Evolutionary conservation across 2,888 invertebrate genomes (phyloP).

Genomic region (Oxytorus armatus): DNA sequence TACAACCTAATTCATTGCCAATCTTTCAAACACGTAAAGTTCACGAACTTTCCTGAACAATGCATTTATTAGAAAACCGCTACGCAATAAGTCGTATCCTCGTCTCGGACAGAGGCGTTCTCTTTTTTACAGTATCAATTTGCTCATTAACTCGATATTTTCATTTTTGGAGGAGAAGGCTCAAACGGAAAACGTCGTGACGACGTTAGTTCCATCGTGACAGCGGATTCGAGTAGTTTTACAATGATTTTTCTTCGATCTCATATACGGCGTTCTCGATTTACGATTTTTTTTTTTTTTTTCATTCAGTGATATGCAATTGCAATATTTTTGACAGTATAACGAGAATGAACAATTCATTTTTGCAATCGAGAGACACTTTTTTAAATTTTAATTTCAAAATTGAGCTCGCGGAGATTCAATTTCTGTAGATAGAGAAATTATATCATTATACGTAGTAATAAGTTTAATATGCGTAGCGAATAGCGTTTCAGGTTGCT

Average conservation of each 20-base stretch:
- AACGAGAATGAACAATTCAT: no score
- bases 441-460: no score
- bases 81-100: no score
- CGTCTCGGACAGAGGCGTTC: no score
- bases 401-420: not conserved
- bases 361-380: no score
- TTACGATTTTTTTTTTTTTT: no score
- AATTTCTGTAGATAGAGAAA: no score
- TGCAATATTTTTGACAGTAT: no score
- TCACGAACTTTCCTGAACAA: slow-evolving; percentile 37
- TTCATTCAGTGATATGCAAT: no score
- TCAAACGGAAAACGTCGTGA: not conserved
- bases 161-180: not conserved
- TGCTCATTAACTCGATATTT: slow-evolving; percentile 30
- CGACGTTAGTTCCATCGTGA: slow-evolving; percentile 17
- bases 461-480: no score
- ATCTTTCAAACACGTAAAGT: slow-evolving; percentile 10
- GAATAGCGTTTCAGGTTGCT: no score
- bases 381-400: no score
- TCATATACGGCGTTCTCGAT: not conserved
- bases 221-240: slow-evolving; percentile 4
- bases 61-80: slow-evolving; percentile 66
- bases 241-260: slow-evolving; percentile 12
- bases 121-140: slow-evolving; percentile 23
- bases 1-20: slow-evolving; percentile 39